phyloP scores from a whole-genome alignment of 2,888 invertebrate species.

The Uloborus plumipes region DNA sequence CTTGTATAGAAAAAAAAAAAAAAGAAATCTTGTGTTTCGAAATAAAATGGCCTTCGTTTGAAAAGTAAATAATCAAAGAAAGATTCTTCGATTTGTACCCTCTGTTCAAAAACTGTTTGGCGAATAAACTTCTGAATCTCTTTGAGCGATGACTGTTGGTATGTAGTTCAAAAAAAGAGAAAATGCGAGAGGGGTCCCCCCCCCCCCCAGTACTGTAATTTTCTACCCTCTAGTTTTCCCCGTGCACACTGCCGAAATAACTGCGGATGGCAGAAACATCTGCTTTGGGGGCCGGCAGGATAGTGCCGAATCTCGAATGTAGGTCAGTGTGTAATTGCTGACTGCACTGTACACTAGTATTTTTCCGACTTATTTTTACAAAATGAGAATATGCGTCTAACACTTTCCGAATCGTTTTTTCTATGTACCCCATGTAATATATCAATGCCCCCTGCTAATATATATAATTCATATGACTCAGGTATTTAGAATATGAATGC shows the following conservation, averaged over 20 bases:
- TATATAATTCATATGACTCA: too few relatives aligned
- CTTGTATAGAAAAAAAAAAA: too few relatives aligned
- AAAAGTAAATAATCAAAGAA: too few relatives aligned
- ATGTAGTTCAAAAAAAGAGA: slow-evolving; percentile 36
- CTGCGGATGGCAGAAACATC: slow-evolving; percentile 19
- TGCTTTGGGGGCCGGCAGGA: background rate
- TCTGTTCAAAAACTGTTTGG: too few relatives aligned
- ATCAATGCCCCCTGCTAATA: too few relatives aligned
- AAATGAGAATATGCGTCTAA: too few relatives aligned
- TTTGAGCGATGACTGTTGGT: slow-evolving; percentile 42
- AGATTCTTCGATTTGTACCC: too few relatives aligned
- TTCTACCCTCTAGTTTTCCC: slow-evolving; percentile 25
- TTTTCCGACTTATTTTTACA: background rate
- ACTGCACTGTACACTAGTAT: background rate
- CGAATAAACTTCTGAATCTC: background rate
- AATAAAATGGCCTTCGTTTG: too few relatives aligned
- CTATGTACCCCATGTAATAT: too few relatives aligned
- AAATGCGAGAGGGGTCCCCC: slow-evolving; percentile 1
- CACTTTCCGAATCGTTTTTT: too few relatives aligned
- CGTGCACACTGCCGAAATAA: slow-evolving; percentile 33
- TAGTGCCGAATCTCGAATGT: background rate
- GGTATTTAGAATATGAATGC: too few relatives aligned
- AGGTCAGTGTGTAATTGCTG: background rate
- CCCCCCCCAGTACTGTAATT: slow-evolving; percentile 27
- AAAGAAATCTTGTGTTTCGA: too few relatives aligned